Conservation (phyloP, 2,797 vertebrate species). For the Fratercula arctica region DNA sequence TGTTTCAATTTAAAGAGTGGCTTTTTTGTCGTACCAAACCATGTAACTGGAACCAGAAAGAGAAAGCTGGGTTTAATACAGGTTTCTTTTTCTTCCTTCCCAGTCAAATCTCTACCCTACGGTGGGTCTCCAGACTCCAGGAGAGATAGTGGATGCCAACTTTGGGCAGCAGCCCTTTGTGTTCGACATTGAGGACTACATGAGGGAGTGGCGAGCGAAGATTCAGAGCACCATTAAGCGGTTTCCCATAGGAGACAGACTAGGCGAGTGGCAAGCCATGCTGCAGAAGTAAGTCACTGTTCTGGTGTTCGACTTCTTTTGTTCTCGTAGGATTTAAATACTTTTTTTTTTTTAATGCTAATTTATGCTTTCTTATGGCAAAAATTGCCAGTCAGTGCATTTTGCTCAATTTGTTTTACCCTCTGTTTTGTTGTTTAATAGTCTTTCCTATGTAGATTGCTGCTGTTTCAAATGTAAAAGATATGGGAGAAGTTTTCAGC, state of each 20-base stretch:
- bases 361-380: background rate
- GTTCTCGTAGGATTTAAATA: background rate
- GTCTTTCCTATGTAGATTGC: background rate
- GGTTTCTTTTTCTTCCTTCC: conserved; percentile 55
- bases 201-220: conserved; percentile 96
- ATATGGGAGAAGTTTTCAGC: background rate
- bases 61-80: conserved; percentile 23
- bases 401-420: background rate
- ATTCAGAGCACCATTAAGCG: conserved; percentile 94
- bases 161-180: conserved; percentile 98
- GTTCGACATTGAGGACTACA: conserved; percentile 99
- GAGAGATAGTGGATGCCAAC: conserved; percentile 97
- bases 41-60: background rate
- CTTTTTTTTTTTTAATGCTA: background rate
- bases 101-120: conserved; percentile 97
- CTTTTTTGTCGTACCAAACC: background rate
- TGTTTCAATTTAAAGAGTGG: background rate
- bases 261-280: conserved; percentile 97
- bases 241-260: conserved; percentile 93
- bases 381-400: background rate
- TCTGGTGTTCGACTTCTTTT: background rate
- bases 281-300: conserved; percentile 90
- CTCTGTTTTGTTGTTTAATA: background rate
- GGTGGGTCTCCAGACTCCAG: conserved; percentile 96
- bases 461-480: background rate